Percentiles rank a stretch among this genome's conserved stretches.
Evolutionary conservation across 1,140 invertebrate species (phyloP).

Genomic region (Bombus superbus): DNA sequence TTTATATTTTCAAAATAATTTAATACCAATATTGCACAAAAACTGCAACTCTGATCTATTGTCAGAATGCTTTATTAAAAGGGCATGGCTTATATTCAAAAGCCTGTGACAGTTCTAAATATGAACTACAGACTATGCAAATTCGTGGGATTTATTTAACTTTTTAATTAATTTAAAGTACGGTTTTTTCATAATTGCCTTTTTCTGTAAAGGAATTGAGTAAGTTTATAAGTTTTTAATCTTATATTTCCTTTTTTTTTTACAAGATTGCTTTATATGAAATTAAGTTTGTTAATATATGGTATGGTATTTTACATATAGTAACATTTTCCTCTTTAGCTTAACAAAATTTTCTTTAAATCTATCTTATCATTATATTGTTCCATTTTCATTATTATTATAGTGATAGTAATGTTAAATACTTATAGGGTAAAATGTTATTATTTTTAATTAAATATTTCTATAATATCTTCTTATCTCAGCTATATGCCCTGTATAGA

Average conservation of each 20-base stretch:
- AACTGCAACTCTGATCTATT: conserved; percentile 38
- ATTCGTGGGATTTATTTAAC: not conserved
- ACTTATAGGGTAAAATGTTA: conserved; percentile 8
- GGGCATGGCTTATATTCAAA: not conserved
- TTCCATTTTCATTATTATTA: not conserved
- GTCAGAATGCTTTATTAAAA: not conserved
- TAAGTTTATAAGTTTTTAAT: conserved; percentile 22
- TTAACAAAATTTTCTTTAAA: not conserved
- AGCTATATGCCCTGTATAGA: conserved; percentile 12
- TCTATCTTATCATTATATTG: not conserved
- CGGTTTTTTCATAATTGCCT: not conserved
- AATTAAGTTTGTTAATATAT: conserved; percentile 5
- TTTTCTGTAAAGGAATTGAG: conserved; percentile 37
- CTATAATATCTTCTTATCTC: not conserved
- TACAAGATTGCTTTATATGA: not conserved
- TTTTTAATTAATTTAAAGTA: conserved; percentile 1
- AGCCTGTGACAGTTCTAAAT: conserved; percentile 22
- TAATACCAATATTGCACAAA: conserved; percentile 49
- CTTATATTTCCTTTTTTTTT: not conserved
- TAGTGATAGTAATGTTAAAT: not conserved
- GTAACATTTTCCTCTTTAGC: conserved; percentile 1
- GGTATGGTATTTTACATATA: not conserved
- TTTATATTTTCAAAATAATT: conserved; percentile 13
- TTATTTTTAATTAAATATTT: conserved; percentile 14
- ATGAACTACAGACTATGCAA: conserved; percentile 20